Base-by-base conservation (phyloP, 2,113 vertebrate genomes). In the Tenebrosternarchus preto region DNA sequence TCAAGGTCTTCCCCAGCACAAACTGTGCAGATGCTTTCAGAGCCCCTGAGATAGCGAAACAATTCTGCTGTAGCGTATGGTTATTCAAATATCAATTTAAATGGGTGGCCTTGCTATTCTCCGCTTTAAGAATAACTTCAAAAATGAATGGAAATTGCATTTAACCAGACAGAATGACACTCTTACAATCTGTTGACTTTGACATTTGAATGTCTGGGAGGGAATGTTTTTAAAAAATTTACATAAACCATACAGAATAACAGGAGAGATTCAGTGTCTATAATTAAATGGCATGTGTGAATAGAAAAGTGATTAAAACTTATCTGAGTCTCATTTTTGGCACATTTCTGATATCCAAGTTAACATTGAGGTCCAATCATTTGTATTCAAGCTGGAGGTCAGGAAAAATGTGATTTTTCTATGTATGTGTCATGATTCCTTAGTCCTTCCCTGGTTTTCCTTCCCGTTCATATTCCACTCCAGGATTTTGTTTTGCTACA, bases 31-130 rank as follows among this genome's bases (percentile, higher is more conserved):
- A 80, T 80, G 60, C 72, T 72, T 81, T 81, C 71, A 80, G 36
- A 27, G 61, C 68, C 59, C 64, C 71, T 78, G 22, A 57, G 68
- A 78, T 68, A 19, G 36, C 69, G 56, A 83, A 73, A 85, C 53
- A 76, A n/a, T 63, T 78, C 71, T 50, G 36, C 68, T 59, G 24
- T 67, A 61, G 31, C 36, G 60, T 68, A 27, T 56, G 36, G 31
- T 76, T 83, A 83, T 83, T 86, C 83, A 88, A 85, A 85, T 73
- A 53, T 66, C 63, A 63, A 50, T 82, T 84, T 67, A 85, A 88
- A 86, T 61, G 63, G 55, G n/a, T 85, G 85, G 60, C 86, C 86
- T 88, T 88, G 85, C 55, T 68, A 59, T 81, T 80, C 64, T 70
- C 50, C 22, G 24, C 63, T 19, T 56, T 76, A 29, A 84, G 73